phyloP scores from a whole-genome alignment of 2,797 vertebrate genomes.

The Myotis myotis region DNA sequence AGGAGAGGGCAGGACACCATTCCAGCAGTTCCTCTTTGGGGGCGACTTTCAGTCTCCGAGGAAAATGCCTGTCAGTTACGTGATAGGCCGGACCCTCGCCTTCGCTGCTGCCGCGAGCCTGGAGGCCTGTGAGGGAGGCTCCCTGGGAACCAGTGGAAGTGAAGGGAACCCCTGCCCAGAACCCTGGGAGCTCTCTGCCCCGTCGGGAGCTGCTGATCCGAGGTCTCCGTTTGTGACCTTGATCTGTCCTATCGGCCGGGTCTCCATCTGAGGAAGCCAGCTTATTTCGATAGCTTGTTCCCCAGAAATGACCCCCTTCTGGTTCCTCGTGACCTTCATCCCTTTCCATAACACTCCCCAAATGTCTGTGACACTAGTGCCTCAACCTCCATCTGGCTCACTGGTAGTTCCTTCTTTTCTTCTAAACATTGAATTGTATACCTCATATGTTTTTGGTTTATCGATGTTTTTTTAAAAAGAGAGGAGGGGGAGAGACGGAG shows the following conservation, averaged over 20 bases:
- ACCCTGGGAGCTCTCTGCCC: background rate
- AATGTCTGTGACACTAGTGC: background rate
- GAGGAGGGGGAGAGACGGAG: no score
- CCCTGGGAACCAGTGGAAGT: background rate
- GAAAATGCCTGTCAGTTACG: background rate
- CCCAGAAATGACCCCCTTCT: background rate
- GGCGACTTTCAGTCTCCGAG: background rate
- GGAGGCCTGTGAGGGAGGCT: background rate
- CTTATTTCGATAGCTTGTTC: background rate
- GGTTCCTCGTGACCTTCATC: background rate
- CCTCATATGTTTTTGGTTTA: no score
- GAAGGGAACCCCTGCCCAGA: background rate
- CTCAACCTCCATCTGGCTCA: background rate
- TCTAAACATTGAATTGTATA: no score
- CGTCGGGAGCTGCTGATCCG: fast-evolving
- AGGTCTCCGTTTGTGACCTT: background rate
- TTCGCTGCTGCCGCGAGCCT: background rate
- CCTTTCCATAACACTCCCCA: background rate
- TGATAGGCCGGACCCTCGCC: background rate
- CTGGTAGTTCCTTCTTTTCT: background rate
- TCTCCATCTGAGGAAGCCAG: background rate
- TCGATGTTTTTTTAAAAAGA: no score
- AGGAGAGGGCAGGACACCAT: background rate
- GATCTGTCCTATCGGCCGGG: background rate
- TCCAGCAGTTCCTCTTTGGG: background rate